phyloP scores from a whole-genome alignment of 2,797 vertebrate genomes.

The Steatocranus sp. region DNA sequence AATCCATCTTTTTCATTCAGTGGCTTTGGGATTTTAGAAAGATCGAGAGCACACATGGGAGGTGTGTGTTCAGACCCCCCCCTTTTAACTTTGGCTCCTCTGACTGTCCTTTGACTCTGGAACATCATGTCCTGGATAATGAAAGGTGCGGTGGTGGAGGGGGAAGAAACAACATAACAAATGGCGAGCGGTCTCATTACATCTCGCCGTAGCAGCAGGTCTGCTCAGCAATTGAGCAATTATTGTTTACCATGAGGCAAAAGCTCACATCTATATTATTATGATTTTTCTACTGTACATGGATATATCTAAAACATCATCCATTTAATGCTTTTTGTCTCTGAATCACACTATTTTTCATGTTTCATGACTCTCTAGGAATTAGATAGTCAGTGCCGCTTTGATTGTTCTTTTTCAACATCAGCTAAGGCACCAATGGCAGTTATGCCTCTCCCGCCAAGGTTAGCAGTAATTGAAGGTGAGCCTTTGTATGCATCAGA shows the following conservation, averaged over 20 bases:
- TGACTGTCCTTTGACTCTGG: constrained; percentile 33
- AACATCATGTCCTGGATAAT: constrained; percentile 60
- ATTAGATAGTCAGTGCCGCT: not conserved
- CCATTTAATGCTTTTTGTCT: not conserved
- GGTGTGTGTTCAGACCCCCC: not conserved
- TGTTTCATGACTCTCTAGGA: not conserved
- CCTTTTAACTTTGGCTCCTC: constrained; percentile 1
- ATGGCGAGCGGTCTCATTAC: not conserved
- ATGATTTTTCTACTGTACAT: not conserved
- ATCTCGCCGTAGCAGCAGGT: not conserved
- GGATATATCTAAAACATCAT: not conserved
- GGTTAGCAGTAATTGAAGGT: not conserved
- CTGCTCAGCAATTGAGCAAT: not conserved
- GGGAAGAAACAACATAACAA: not conserved
- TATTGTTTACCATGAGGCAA: not conserved
- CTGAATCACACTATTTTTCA: not conserved
- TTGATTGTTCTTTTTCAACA: not conserved
- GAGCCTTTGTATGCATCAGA: not conserved
- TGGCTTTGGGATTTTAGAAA: constrained; percentile 22
- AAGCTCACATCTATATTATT: not conserved
- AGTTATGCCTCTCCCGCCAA: not conserved
- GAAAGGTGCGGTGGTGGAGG: not conserved
- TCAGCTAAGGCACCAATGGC: not conserved
- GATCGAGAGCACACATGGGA: not conserved
- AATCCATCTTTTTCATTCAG: constrained; percentile 39